A percentile compares a stretch with the other conserved stretches of the same genome.
phyloP scores from a whole-genome alignment of 2,888 invertebrate species.

The Lepidochrysops patricia region DNA sequence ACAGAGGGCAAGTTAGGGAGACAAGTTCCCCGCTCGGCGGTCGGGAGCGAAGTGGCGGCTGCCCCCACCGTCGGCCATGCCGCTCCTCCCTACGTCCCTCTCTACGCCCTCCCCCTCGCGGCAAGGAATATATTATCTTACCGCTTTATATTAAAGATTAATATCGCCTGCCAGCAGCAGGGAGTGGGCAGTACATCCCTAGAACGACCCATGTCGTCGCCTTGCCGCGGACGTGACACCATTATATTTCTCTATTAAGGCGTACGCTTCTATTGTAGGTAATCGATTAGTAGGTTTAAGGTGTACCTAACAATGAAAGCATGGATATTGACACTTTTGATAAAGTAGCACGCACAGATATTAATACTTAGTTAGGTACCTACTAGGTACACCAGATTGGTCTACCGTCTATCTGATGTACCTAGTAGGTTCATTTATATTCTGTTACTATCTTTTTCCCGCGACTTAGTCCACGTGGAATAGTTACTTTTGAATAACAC shows the following conservation, averaged over 20 bases:
- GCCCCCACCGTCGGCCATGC: slow-evolving; percentile 62
- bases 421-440: too few relatives aligned
- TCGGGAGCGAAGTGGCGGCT: slow-evolving; percentile 54
- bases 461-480: too few relatives aligned
- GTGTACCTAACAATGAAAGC: neutral
- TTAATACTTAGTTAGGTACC: too few relatives aligned
- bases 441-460: too few relatives aligned
- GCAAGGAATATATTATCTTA: slow-evolving; percentile 55
- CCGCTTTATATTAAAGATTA: slow-evolving; percentile 56
- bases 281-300: slow-evolving; percentile 18
- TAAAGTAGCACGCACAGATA: neutral
- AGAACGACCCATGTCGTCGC: slow-evolving; percentile 54
- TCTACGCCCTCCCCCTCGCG: slow-evolving; percentile 57
- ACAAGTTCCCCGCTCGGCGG: slow-evolving; percentile 42
- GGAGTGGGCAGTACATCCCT: slow-evolving; percentile 53
- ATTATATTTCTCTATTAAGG: slow-evolving; percentile 24
- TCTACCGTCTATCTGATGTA: too few relatives aligned
- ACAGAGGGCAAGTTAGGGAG: slow-evolving; percentile 18
- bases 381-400: too few relatives aligned
- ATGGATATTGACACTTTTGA: neutral
- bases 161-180: slow-evolving; percentile 38
- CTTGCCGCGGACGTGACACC: slow-evolving; percentile 46
- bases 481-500: too few relatives aligned
- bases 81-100: slow-evolving; percentile 66
- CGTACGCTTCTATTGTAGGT: slow-evolving; percentile 17